Percentiles rank a stretch among this genome's conserved stretches.
phyloP scores from a whole-genome alignment of 2,888 invertebrate genomes.

The Cephus sareptanus region DNA sequence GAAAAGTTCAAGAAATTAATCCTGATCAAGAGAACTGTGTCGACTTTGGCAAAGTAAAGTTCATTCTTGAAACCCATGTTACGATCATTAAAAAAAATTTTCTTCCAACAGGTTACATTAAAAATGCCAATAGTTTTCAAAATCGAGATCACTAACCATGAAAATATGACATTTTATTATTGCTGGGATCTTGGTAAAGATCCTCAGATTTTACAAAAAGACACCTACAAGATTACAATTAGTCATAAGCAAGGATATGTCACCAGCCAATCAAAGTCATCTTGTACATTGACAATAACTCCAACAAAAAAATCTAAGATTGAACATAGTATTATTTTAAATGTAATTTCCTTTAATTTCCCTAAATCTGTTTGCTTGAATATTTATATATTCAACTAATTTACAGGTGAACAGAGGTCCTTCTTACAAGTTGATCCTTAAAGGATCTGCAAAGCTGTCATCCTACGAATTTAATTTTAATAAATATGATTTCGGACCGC shows the following conservation, averaged over 20 bases:
- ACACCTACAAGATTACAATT: slow-evolving; percentile 26
- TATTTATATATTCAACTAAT: background rate
- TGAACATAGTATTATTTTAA: slow-evolving; percentile 16
- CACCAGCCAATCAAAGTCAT: slow-evolving; percentile 24
- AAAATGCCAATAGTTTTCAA: slow-evolving; percentile 41
- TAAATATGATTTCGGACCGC: slow-evolving; percentile 75
- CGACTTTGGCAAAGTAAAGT: slow-evolving; percentile 62
- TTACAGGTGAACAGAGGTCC: slow-evolving; percentile 76
- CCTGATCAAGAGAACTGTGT: slow-evolving; percentile 56
- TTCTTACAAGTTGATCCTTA: slow-evolving; percentile 70
- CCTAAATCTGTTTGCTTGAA: background rate
- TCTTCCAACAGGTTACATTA: slow-evolving; percentile 47
- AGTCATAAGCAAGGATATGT: slow-evolving; percentile 37
- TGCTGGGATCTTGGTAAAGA: slow-evolving; percentile 54
- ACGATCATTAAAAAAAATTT: slow-evolving; percentile 14
- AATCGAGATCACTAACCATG: slow-evolving; percentile 58
- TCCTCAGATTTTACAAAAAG: slow-evolving; percentile 10
- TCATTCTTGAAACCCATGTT: slow-evolving; percentile 12
- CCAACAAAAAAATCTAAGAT: slow-evolving; percentile 37
- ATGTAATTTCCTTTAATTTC: background rate
- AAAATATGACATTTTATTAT: slow-evolving; percentile 59
- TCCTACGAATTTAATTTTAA: slow-evolving; percentile 73
- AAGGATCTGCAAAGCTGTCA: slow-evolving; percentile 71
- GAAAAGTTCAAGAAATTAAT: slow-evolving; percentile 42
- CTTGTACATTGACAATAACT: slow-evolving; percentile 37